Conservation (phyloP, 2,888 invertebrate species). For the Eretmocerus hayati region DNA sequence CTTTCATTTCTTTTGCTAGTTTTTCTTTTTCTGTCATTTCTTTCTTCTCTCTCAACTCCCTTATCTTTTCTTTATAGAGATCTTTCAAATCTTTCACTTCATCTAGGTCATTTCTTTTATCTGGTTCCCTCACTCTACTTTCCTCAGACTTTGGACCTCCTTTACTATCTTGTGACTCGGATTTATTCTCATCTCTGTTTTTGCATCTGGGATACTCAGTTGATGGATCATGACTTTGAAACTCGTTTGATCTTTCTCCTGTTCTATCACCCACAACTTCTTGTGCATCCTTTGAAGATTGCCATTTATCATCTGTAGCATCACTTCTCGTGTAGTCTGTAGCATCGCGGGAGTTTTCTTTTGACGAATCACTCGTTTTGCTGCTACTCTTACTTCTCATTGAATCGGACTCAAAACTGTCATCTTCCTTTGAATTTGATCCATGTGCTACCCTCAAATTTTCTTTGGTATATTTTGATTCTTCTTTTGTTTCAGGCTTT, state of each 20-base stretch:
- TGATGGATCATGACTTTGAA: slow-evolving; percentile 13
- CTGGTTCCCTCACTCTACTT: slow-evolving; percentile 30
- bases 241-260: slow-evolving; percentile 29
- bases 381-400: slow-evolving; percentile 33
- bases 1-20: slow-evolving; percentile 35
- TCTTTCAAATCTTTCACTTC: slow-evolving; percentile 40
- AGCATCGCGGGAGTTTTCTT: slow-evolving; percentile 37
- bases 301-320: slow-evolving; percentile 27
- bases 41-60: slow-evolving; percentile 43
- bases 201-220: slow-evolving; percentile 30
- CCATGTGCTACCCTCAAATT: slow-evolving; percentile 38
- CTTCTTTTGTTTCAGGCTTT: slow-evolving; percentile 33
- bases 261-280: slow-evolving; percentile 24
- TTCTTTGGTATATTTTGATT: slow-evolving; percentile 33
- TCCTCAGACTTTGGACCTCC: slow-evolving; percentile 28
- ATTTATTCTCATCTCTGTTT: slow-evolving; percentile 28
- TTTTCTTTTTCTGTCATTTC: slow-evolving; percentile 44
- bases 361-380: slow-evolving; percentile 31
- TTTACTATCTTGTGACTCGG: slow-evolving; percentile 27
- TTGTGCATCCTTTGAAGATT: slow-evolving; percentile 27
- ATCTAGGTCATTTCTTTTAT: slow-evolving; percentile 31
- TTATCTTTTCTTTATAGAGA: slow-evolving; percentile 44
- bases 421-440: slow-evolving; percentile 29
- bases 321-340: slow-evolving; percentile 26
- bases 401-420: slow-evolving; percentile 31